Evolutionary conservation across 2,797 vertebrate genomes (phyloP).

Genomic region (Eidolon dupreanum): DNA sequence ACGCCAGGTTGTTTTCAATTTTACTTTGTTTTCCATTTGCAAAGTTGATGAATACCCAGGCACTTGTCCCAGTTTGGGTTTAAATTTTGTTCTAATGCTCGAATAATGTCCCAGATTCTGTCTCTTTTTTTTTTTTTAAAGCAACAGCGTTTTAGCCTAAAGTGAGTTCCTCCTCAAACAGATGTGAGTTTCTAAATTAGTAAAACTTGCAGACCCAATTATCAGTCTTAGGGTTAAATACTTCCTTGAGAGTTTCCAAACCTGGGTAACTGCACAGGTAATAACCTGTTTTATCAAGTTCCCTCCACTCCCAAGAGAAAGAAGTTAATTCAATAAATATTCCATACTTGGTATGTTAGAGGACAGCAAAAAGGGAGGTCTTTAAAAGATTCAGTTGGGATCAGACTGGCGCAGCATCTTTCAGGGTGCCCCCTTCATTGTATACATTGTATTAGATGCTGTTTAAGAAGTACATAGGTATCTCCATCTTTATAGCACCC

Average conservation of each 20-base stretch:
- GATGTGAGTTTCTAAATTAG: neutral
- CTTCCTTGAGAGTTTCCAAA: neutral
- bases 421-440: neutral
- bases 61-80: slow-evolving; percentile 48
- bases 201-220: neutral
- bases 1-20: slow-evolving; percentile 28
- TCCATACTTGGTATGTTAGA: neutral
- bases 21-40: slow-evolving; percentile 50
- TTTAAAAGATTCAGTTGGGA: neutral
- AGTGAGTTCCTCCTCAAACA: neutral
- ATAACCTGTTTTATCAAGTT: neutral
- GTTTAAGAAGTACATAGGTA: neutral
- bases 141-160: neutral
- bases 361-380: neutral
- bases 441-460: neutral
- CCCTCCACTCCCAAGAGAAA: neutral
- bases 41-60: slow-evolving; percentile 38
- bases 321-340: neutral
- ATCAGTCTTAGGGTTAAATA: neutral
- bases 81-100: slow-evolving; percentile 66
- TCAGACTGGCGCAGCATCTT: neutral
- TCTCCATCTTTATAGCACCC: neutral
- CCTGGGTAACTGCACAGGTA: neutral
- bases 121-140: slow-evolving; percentile 45
- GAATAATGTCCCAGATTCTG: slow-evolving; percentile 53